phyloP scores from a whole-genome alignment of 2,888 invertebrate species.

The Monoplex corrugatus region DNA sequence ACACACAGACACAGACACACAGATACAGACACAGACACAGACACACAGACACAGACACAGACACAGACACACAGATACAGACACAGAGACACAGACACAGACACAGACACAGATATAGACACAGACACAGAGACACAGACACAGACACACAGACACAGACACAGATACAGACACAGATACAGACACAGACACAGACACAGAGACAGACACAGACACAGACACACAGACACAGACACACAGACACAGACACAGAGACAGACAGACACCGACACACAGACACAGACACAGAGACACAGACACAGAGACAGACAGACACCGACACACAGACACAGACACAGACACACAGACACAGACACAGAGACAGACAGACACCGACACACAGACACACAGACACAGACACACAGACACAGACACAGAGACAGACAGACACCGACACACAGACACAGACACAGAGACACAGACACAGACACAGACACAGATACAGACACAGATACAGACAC shows the following conservation, averaged over 20 bases:
- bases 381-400: no score
- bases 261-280: not conserved
- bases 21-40: not conserved
- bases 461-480: slow-evolving; percentile 21
- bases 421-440: no score
- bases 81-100: not conserved
- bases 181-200: no score
- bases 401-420: no score
- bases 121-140: no score
- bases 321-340: not conserved
- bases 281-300: slow-evolving; percentile 40
- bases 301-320: not conserved
- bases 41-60: not conserved
- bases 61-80: not conserved
- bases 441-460: not conserved
- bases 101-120: not conserved
- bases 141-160: no score
- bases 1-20: not conserved
- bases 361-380: no score
- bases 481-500: slow-evolving; percentile 21
- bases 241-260: not conserved
- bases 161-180: no score
- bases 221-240: not conserved
- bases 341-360: no score
- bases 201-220: no score